Conservation (phyloP, 2,888 invertebrate species). For the Hermaeophaga mercurialis region DNA sequence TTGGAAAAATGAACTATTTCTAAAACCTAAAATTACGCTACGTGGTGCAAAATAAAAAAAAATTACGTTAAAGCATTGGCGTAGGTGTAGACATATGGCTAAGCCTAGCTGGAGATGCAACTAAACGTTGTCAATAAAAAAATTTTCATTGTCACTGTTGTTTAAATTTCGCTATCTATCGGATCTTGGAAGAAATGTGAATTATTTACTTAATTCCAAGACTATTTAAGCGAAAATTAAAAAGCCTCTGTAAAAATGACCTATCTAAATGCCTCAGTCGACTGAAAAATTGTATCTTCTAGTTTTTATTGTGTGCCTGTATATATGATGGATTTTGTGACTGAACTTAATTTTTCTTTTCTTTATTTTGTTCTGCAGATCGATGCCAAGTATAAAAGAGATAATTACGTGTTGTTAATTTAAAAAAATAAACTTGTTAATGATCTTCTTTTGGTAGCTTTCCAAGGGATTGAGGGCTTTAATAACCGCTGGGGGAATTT, state of each 20-base stretch:
- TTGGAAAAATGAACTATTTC: too few species aligned
- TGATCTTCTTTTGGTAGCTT: constrained; percentile 6
- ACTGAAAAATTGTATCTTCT: neutral
- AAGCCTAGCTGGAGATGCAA: too few species aligned
- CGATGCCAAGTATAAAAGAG: constrained; percentile 7
- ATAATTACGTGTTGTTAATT: constrained; percentile 17
- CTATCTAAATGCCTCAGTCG: neutral
- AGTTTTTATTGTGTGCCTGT: neutral
- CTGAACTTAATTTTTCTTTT: constrained; percentile 1
- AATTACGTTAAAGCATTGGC: too few species aligned
- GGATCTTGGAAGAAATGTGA: too few species aligned
- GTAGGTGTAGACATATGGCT: too few species aligned
- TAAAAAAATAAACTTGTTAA: constrained; percentile 13
- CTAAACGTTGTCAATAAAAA: too few species aligned
- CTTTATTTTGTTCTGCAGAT: neutral
- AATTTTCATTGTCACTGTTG: too few species aligned
- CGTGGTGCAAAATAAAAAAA: too few species aligned
- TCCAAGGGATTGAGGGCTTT: neutral
- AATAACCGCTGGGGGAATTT: constrained; percentile 4
- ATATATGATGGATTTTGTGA: neutral
- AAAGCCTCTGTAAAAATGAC: neutral
- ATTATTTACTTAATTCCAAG: too few species aligned
- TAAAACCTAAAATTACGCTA: too few species aligned
- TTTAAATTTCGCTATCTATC: too few species aligned
- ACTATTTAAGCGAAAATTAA: too few species aligned